Percentiles rank a stretch among this genome's conserved stretches.
Evolutionary conservation across 2,888 invertebrate genomes (phyloP).

Genomic region (Hipparchia sbordonii): DNA sequence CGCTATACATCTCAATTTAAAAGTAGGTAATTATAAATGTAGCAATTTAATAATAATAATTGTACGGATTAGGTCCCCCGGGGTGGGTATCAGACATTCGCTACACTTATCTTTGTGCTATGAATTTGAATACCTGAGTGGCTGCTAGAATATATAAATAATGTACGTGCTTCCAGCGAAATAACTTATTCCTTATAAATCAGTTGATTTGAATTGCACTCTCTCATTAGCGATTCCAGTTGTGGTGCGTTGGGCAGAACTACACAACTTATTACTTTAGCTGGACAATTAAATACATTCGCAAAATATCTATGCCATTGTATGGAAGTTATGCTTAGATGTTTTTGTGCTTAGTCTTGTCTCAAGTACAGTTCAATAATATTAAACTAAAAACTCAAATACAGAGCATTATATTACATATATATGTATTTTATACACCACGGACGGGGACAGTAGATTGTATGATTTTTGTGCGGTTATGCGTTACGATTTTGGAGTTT

Average conservation of each 20-base stretch:
- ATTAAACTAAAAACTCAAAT: too few relatives aligned
- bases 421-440: background rate
- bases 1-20: constrained; percentile 7
- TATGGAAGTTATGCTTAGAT: constrained; percentile 13
- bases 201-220: constrained; percentile 78
- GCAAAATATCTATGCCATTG: constrained; percentile 46
- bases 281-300: constrained; percentile 66
- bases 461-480: too few relatives aligned
- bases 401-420: too few relatives aligned
- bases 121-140: constrained; percentile 64
- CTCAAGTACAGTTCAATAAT: background rate
- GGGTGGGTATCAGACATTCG: constrained; percentile 52
- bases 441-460: too few relatives aligned
- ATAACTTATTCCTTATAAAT: constrained; percentile 80
- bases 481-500: too few relatives aligned
- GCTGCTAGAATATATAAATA: constrained; percentile 75
- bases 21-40: constrained; percentile 31
- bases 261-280: constrained; percentile 81
- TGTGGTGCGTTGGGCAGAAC: constrained; percentile 63
- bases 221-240: constrained; percentile 76
- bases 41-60: constrained; percentile 25
- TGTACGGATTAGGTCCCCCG: constrained; percentile 40
- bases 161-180: constrained; percentile 64
- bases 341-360: background rate
- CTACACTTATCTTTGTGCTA: constrained; percentile 58